Evolutionary conservation across 2,888 invertebrate species (phyloP).

Genomic region (Parapristionchus giblindavisi): DNA sequence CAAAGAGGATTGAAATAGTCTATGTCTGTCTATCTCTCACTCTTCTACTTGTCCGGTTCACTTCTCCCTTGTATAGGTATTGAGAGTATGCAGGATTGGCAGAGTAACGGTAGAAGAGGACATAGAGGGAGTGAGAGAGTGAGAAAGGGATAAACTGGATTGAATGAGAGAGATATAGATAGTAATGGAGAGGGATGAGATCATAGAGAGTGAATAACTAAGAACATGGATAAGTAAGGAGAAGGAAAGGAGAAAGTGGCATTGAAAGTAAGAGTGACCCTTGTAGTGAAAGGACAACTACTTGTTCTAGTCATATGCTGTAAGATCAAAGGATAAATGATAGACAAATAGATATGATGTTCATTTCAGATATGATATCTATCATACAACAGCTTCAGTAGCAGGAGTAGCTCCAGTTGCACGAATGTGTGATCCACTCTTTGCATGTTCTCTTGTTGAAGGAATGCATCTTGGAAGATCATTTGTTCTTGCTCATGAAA

Average conservation of each 20-base stretch:
- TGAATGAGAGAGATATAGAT: constrained; percentile 1
- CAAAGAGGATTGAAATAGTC: not conserved
- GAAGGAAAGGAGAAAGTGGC: constrained; percentile 28
- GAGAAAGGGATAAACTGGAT: no score
- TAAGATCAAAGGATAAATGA: not conserved
- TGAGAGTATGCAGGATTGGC: not conserved
- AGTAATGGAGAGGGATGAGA: constrained; percentile 25
- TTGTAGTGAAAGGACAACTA: not conserved
- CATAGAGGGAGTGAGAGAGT: not conserved
- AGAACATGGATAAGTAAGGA: no score
- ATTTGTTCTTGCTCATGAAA: constrained; percentile 69
- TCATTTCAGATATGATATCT: constrained; percentile 64
- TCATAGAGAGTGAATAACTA: no score
- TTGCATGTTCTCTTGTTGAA: constrained; percentile 68
- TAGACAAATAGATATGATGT: not conserved
- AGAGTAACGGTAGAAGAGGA: not conserved
- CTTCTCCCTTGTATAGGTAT: not conserved
- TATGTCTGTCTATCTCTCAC: not conserved
- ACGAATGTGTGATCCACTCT: constrained; percentile 68
- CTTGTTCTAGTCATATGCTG: not conserved
- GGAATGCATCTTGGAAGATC: constrained; percentile 68
- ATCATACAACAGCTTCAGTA: constrained; percentile 69
- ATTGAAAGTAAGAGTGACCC: constrained; percentile 35
- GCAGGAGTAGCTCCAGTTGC: constrained; percentile 70
- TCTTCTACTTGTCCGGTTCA: not conserved